Evolutionary conservation across 2,113 vertebrate species (phyloP).

Genomic region (Alaudala cheleensis): DNA sequence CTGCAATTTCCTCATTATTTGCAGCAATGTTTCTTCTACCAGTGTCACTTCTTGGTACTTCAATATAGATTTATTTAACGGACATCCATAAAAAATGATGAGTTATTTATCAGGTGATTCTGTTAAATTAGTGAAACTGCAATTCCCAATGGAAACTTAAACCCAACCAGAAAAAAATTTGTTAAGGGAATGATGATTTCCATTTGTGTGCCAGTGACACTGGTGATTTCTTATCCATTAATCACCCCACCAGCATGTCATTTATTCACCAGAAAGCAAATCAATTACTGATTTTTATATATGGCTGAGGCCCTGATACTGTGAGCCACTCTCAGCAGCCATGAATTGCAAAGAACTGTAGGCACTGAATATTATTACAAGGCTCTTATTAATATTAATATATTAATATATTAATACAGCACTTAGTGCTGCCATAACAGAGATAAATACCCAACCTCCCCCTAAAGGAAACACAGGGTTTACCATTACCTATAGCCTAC

Average conservation of each 20-base stretch:
- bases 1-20: slow-evolving; percentile 75
- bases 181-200: slow-evolving; percentile 30
- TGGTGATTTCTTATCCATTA: slow-evolving; percentile 26
- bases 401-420: no score
- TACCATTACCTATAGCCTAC: no score
- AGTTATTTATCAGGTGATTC: slow-evolving; percentile 69
- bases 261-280: slow-evolving; percentile 41
- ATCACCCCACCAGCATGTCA: not conserved
- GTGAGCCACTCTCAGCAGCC: not conserved
- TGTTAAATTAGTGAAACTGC: slow-evolving; percentile 63
- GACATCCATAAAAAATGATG: slow-evolving; percentile 63
- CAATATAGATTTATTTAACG: slow-evolving; percentile 67
- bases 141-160: slow-evolving; percentile 54
- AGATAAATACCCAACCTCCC: not conserved
- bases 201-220: not conserved
- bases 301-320: not conserved
- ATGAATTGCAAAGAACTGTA: not conserved
- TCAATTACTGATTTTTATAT: slow-evolving; percentile 29
- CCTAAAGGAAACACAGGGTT: not conserved
- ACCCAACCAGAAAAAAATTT: slow-evolving; percentile 27
- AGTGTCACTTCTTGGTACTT: slow-evolving; percentile 66
- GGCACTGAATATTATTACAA: not conserved
- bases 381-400: not conserved
- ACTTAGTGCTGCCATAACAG: not conserved
- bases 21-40: slow-evolving; percentile 65